Conservation (phyloP, 2,888 invertebrate species). For the Agrochola litura region DNA sequence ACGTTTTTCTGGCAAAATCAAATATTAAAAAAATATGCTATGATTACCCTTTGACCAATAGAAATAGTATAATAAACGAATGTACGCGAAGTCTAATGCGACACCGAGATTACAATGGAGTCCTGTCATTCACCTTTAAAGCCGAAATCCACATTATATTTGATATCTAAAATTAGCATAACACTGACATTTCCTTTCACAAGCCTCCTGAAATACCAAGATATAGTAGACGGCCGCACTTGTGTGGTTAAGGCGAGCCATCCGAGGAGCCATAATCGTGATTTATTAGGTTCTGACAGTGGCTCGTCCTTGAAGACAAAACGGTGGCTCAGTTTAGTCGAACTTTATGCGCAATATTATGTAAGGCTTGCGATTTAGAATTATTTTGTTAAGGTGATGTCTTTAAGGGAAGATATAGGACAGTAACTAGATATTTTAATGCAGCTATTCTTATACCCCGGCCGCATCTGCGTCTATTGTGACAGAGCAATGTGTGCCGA, state of each 20-base stretch:
- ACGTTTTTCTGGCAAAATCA: too few relatives aligned
- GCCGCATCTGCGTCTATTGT: too few relatives aligned
- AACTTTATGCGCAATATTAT: slow-evolving; percentile 33
- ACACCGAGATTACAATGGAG: too few relatives aligned
- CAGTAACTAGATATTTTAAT: neutral
- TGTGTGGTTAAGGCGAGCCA: slow-evolving; percentile 23
- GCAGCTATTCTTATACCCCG: too few relatives aligned
- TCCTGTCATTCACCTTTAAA: too few relatives aligned
- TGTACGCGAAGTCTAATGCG: too few relatives aligned
- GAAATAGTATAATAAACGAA: too few relatives aligned
- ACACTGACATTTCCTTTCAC: slow-evolving; percentile 11
- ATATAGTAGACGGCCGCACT: slow-evolving; percentile 11
- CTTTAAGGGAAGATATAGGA: neutral
- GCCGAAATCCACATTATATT: too few relatives aligned
- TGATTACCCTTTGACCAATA: too few relatives aligned
- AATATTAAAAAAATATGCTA: too few relatives aligned
- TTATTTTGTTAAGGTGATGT: neutral
- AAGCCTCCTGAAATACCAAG: slow-evolving; percentile 10
- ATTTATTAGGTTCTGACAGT: slow-evolving; percentile 36
- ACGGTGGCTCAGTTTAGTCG: slow-evolving; percentile 1
- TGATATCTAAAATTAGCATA: neutral
- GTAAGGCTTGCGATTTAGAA: slow-evolving; percentile 11
- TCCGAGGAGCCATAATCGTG: slow-evolving; percentile 33
- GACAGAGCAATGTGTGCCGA: too few relatives aligned
- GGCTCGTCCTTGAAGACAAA: slow-evolving; percentile 15